Evolutionary conservation across 2,888 invertebrate species (phyloP).

Genomic region (Xanthostigma xanthostigma): DNA sequence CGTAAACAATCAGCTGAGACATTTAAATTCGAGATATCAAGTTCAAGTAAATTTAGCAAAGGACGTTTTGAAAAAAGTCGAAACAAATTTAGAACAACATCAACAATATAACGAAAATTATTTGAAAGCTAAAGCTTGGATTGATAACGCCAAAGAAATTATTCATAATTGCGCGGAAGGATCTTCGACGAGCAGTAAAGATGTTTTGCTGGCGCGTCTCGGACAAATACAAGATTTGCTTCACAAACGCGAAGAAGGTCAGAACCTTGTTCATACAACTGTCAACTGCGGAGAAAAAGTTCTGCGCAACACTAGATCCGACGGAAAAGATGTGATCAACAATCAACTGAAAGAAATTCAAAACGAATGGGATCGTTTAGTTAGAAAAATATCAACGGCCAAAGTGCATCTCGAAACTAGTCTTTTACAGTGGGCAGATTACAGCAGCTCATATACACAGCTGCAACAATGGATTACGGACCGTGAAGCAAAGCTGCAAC

Average conservation of each 20-base stretch:
- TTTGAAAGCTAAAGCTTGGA: slow-evolving; percentile 67
- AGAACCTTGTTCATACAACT: slow-evolving; percentile 71
- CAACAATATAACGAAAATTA: slow-evolving; percentile 63
- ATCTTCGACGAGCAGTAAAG: slow-evolving; percentile 62
- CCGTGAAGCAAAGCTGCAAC: slow-evolving; percentile 79
- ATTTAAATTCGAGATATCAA: slow-evolving; percentile 77
- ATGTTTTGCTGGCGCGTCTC: slow-evolving; percentile 65
- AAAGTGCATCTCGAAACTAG: slow-evolving; percentile 84
- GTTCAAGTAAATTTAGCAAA: slow-evolving; percentile 76
- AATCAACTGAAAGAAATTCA: slow-evolving; percentile 78
- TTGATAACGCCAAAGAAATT: slow-evolving; percentile 69
- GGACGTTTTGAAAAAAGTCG: slow-evolving; percentile 80
- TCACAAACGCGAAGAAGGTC: slow-evolving; percentile 71
- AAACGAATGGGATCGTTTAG: slow-evolving; percentile 81
- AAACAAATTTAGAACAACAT: slow-evolving; percentile 77
- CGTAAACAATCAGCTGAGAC: slow-evolving; percentile 73
- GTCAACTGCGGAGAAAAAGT: slow-evolving; percentile 86
- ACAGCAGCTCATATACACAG: slow-evolving; percentile 84
- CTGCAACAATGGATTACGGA: slow-evolving; percentile 90
- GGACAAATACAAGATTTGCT: slow-evolving; percentile 67
- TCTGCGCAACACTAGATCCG: slow-evolving; percentile 70
- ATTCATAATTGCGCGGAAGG: slow-evolving; percentile 69
- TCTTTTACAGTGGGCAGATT: slow-evolving; percentile 89
- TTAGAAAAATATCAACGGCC: slow-evolving; percentile 81
- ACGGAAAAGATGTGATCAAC: slow-evolving; percentile 77